These are phyloP conservation scores for Myrmophylax atrothorax DNA, from an alignment of 2,113 vertebrate species.

Conservation along the genomic window DNA sequence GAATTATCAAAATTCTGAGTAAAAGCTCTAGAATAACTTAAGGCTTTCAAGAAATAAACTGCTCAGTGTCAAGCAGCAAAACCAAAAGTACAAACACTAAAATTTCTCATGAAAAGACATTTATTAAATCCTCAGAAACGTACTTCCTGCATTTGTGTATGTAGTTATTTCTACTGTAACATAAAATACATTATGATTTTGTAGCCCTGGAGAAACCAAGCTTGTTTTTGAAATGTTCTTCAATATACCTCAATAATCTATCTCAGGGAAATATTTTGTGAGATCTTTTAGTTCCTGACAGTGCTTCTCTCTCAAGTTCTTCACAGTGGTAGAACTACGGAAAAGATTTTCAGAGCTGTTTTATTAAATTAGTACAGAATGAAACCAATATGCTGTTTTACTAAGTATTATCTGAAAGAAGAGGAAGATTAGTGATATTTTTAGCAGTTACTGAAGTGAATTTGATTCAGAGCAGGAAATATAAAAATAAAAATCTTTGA, in stretches of 20 bases:
- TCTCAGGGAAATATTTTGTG: not conserved
- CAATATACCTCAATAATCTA: not conserved
- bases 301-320: not conserved
- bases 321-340: not conserved
- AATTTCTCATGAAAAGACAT: not conserved
- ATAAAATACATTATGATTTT: not conserved
- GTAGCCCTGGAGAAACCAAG: not conserved
- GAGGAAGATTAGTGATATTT: not conserved
- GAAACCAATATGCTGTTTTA: not conserved
- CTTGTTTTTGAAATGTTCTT: not conserved
- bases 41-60: not conserved
- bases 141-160: not conserved
- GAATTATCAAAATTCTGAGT: slow-evolving; percentile 1
- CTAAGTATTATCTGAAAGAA: not conserved
- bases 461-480: not conserved
- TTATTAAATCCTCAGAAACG: not conserved
- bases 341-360: not conserved
- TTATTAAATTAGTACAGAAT: not conserved
- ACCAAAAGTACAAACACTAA: not conserved
- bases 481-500: not conserved
- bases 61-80: not conserved
- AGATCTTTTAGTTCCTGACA: not conserved
- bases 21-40: not conserved
- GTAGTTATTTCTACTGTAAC: not conserved
- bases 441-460: not conserved